phyloP scores from a whole-genome alignment of 1,140 invertebrate species.

The Drosophila kepulauana region DNA sequence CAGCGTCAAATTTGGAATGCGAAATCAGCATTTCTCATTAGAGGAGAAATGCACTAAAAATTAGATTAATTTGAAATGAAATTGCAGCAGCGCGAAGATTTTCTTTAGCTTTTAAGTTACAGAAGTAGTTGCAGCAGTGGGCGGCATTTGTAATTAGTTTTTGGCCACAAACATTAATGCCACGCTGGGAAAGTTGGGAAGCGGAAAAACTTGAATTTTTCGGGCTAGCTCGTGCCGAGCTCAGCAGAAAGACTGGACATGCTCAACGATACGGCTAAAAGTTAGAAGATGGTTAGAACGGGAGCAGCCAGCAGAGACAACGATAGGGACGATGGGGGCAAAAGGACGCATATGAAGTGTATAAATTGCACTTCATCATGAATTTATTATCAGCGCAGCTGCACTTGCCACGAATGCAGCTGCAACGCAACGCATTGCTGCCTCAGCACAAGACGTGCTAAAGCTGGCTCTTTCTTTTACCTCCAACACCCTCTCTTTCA shows the following conservation, averaged over 20 bases:
- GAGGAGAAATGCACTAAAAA: slow-evolving; percentile 59
- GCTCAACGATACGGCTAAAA: neutral
- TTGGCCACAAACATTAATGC: slow-evolving; percentile 68
- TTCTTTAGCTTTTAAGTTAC: slow-evolving; percentile 31
- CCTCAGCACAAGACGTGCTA: slow-evolving; percentile 74
- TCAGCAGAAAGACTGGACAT: slow-evolving; percentile 57
- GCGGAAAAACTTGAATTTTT: slow-evolving; percentile 51
- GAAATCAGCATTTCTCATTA: slow-evolving; percentile 79
- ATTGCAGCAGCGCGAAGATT: slow-evolving; percentile 50
- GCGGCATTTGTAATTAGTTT: slow-evolving; percentile 70
- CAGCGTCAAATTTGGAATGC: slow-evolving; percentile 40
- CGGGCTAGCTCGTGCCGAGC: slow-evolving; percentile 49
- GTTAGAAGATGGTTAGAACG: neutral
- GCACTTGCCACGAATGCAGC: slow-evolving; percentile 75
- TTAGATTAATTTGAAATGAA: slow-evolving; percentile 79
- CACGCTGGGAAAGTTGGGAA: slow-evolving; percentile 30
- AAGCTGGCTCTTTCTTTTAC: slow-evolving; percentile 42
- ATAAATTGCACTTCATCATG: slow-evolving; percentile 83
- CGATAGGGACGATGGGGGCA: neutral
- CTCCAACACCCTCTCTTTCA: slow-evolving; percentile 26
- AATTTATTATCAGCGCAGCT: slow-evolving; percentile 80
- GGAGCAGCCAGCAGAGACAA: neutral
- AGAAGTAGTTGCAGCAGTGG: neutral
- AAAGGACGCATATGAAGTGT: slow-evolving; percentile 74
- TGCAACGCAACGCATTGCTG: slow-evolving; percentile 54